Evolutionary conservation across 2,888 invertebrate species (phyloP).

Genomic region (Acanthopleura granulata): DNA sequence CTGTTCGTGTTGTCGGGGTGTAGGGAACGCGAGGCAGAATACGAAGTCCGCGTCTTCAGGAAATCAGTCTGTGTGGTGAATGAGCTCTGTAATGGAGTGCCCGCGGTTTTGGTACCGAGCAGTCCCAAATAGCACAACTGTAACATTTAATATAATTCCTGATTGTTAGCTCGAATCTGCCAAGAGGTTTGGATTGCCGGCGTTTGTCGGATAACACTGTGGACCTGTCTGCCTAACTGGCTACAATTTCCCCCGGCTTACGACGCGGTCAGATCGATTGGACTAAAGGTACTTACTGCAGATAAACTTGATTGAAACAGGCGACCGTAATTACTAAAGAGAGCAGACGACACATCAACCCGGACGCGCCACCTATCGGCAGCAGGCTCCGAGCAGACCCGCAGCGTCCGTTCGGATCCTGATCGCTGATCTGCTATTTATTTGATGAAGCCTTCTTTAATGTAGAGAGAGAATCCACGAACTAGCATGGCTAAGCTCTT

Average conservation of each 20-base stretch:
- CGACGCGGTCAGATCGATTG: not conserved
- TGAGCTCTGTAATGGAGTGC: not conserved
- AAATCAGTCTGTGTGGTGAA: not conserved
- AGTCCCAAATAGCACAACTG: not conserved
- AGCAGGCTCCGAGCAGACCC: not conserved
- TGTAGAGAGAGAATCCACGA: slow-evolving; percentile 2
- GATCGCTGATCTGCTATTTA: not conserved
- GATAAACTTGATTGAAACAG: slow-evolving; percentile 3
- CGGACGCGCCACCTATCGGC: not conserved
- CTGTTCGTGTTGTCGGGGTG: too few relatives aligned
- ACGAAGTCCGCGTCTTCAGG: not conserved
- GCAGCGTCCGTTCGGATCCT: not conserved
- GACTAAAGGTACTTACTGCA: not conserved
- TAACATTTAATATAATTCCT: slow-evolving; percentile 7
- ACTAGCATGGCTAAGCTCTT: not conserved
- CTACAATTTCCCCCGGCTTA: not conserved
- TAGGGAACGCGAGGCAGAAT: too few relatives aligned
- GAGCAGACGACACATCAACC: slow-evolving; percentile 2
- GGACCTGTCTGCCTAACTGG: not conserved
- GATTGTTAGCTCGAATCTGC: not conserved
- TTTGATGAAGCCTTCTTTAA: slow-evolving; percentile 10
- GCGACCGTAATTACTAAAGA: not conserved
- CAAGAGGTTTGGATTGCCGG: not conserved
- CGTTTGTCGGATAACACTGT: not conserved
- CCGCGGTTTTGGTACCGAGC: not conserved